Conservation (phyloP, 1,140 invertebrate genomes). For the Hypothenemus hampei region DNA sequence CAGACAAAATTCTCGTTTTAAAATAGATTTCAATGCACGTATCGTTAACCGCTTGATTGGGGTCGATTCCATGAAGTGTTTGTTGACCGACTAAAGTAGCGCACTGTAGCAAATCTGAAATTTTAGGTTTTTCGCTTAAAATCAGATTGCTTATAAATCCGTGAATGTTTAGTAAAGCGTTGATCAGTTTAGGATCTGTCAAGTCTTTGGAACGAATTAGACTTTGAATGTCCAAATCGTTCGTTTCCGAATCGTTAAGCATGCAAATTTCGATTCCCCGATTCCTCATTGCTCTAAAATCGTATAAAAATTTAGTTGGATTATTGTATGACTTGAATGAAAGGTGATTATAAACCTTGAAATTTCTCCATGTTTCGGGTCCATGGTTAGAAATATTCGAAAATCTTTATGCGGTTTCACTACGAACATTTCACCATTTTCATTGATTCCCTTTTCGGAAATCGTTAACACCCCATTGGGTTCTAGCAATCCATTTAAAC, state of each 20-base stretch:
- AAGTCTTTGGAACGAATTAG: conserved; percentile 54
- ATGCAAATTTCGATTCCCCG: conserved; percentile 91
- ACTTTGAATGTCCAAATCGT: conserved; percentile 52
- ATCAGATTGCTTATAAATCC: conserved; percentile 35
- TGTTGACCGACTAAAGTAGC: conserved; percentile 61
- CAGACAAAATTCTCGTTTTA: conserved; percentile 51
- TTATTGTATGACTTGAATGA: neutral
- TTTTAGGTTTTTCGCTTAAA: conserved; percentile 50
- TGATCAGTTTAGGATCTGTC: conserved; percentile 40
- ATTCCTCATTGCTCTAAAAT: conserved; percentile 89
- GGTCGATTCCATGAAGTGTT: conserved; percentile 54
- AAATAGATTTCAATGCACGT: conserved; percentile 66
- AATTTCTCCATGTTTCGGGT: conserved; percentile 91
- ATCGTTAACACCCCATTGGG: conserved; percentile 84
- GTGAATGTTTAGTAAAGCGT: conserved; percentile 54
- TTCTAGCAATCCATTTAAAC: conserved; percentile 93
- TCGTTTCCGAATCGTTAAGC: conserved; percentile 42
- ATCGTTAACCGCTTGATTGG: conserved; percentile 50
- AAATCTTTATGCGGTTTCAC: conserved; percentile 88
- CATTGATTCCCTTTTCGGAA: conserved; percentile 82
- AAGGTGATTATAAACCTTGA: conserved; percentile 57
- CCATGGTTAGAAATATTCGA: conserved; percentile 90
- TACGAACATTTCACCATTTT: conserved; percentile 63
- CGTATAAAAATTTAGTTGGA: conserved; percentile 6
- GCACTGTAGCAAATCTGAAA: conserved; percentile 59